A percentile compares a stretch with the other conserved stretches of the same genome.
phyloP scores from a whole-genome alignment of 2,797 vertebrate genomes.

The Rhynchonycteris naso region DNA sequence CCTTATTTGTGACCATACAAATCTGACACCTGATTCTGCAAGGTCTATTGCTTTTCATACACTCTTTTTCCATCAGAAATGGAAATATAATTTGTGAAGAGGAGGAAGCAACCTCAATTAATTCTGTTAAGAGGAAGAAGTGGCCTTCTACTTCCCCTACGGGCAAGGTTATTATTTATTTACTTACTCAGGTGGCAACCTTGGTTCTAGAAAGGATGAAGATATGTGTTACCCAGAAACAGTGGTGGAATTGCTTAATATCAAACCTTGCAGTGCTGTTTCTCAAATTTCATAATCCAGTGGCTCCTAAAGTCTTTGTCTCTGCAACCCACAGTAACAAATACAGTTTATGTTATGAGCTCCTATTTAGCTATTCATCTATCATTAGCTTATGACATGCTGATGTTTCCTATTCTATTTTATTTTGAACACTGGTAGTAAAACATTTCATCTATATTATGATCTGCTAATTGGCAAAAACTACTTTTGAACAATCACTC shows the following conservation, averaged over 20 bases:
- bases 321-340: background rate
- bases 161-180: background rate
- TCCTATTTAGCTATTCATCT: too few relatives aligned
- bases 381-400: background rate
- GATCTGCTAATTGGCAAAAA: background rate
- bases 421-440: background rate
- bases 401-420: background rate
- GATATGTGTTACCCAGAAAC: background rate
- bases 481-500: background rate
- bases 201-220: background rate
- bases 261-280: background rate
- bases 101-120: background rate
- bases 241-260: background rate
- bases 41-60: background rate
- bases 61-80: background rate
- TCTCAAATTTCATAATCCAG: background rate
- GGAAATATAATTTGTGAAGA: background rate
- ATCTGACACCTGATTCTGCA: background rate
- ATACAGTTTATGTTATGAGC: background rate
- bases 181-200: background rate
- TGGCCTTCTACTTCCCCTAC: background rate
- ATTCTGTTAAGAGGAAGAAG: background rate
- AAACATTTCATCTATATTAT: background rate
- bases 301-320: background rate
- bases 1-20: rapidly evolving